Evolutionary conservation across 2,888 invertebrate species (phyloP), one percentile per base, ranked within the genome.

Genomic region (Diaperis boleti): DNA sequence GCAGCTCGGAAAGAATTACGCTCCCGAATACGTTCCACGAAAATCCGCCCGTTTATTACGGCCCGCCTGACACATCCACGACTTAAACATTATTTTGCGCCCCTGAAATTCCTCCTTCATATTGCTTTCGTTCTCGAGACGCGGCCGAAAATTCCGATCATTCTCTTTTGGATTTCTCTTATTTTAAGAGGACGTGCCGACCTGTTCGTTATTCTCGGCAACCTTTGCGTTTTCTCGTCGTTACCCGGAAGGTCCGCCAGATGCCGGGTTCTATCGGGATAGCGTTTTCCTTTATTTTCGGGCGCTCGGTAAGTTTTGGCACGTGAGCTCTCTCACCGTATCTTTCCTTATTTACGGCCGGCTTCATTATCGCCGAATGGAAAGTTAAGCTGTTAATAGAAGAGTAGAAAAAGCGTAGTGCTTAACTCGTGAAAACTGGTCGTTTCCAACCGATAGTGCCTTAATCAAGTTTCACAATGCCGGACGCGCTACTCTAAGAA

Each of bases 341-440:
- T 72, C 72, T 69, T 67, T 67, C 67, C 68, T 73, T 72, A 74
- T 74, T 74, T 74, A 74, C 71, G 69, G 67, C 71, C 66, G 66
- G 71, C 71, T 75, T 74, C 67, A 71, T 73, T 73, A 71, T 71
- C 65, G 62, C 6, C 41, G 45, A 49, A 50, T 60, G 50, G 62
- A 65, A 64, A 67, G 59, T 62, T 62, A 62, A 62, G 62, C 44
- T 52, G 62, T 57, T 35, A 57, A 52, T 57, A 37, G 52, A 57
- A 35, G 8, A 18, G 26, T n/a, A n/a, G n/a, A n/a, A n/a, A n/a
- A n/a, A n/a, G n/a, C n/a, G n/a, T n/a, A n/a, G n/a, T n/a, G n/a
- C n/a, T n/a, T n/a, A n/a, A n/a, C n/a, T n/a, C n/a, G n/a, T n/a
- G n/a, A n/a, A n/a, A n/a, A n/a, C n/a, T n/a, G n/a, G n/a, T n/a